A percentile compares a stretch with the other conserved stretches of the same genome.
phyloP scores from a whole-genome alignment of 1,140 invertebrate genomes.

The Neodiprion virginianus region DNA sequence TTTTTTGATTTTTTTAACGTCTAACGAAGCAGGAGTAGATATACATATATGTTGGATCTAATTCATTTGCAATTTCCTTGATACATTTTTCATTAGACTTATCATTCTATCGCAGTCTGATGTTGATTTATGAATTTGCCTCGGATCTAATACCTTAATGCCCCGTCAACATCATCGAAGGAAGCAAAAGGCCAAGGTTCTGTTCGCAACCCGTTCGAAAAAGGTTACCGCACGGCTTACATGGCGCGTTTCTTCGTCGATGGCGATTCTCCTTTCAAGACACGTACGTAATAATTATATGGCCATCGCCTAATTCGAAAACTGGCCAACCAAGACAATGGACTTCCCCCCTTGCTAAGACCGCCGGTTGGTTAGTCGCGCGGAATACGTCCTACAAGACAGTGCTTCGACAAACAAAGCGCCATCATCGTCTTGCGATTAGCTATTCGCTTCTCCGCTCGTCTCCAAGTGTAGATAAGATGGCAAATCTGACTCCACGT shows the following conservation, averaged over 20 bases:
- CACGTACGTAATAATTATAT: slow-evolving; percentile 41
- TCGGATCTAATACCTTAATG: too few relatives aligned
- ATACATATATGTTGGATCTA: too few relatives aligned
- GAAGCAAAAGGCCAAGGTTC: background rate
- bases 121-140: too few relatives aligned
- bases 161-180: too few relatives aligned
- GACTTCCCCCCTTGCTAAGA: background rate
- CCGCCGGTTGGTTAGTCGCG: background rate
- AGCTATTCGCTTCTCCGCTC: too few relatives aligned
- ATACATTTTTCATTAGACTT: too few relatives aligned
- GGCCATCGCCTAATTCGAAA: slow-evolving; percentile 47
- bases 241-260: background rate
- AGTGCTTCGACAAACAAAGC: background rate
- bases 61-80: too few relatives aligned
- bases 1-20: too few relatives aligned
- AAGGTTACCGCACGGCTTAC: background rate
- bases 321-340: background rate
- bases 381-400: background rate
- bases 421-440: too few relatives aligned
- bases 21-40: too few relatives aligned
- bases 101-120: too few relatives aligned
- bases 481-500: slow-evolving; percentile 41
- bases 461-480: slow-evolving; percentile 19
- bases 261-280: slow-evolving; percentile 2
- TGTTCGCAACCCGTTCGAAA: background rate